phyloP scores from a whole-genome alignment of 2,113 vertebrate species.

The Melanotaenia duboulayi region DNA sequence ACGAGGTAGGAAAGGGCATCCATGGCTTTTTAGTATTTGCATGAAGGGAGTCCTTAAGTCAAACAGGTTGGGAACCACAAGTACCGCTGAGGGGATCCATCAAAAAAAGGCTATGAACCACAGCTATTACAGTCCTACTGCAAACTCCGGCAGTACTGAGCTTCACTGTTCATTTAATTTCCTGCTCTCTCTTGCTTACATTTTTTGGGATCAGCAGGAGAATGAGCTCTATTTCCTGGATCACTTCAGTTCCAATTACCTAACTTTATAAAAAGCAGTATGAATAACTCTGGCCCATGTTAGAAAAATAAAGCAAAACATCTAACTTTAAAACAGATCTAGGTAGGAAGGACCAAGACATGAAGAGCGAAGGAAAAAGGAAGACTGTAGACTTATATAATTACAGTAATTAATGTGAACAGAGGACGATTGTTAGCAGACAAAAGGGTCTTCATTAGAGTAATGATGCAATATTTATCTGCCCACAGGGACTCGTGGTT shows the following conservation, averaged over 20 bases:
- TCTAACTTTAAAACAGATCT: slow-evolving; percentile 10
- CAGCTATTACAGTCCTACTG: neutral
- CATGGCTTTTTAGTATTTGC: too few species aligned
- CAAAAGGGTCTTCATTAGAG: neutral
- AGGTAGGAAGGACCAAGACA: neutral
- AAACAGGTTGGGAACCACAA: too few species aligned
- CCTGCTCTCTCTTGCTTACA: slow-evolving; percentile 43
- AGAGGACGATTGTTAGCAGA: slow-evolving; percentile 14
- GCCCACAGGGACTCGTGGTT: neutral
- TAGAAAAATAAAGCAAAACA: slow-evolving; percentile 13
- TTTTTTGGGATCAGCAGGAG: slow-evolving; percentile 18
- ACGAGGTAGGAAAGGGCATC: too few species aligned
- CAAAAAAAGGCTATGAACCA: neutral
- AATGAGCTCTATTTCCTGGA: slow-evolving; percentile 45
- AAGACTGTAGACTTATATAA: slow-evolving; percentile 19
- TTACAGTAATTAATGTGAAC: slow-evolving; percentile 18
- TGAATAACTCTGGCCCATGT: neutral
- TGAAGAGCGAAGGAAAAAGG: neutral
- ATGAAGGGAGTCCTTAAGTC: too few species aligned
- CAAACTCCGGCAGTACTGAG: slow-evolving; percentile 3
- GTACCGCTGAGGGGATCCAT: too few species aligned
- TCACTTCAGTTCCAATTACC: slow-evolving; percentile 39
- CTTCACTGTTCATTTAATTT: slow-evolving; percentile 43
- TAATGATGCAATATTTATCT: slow-evolving; percentile 14
- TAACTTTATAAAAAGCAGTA: slow-evolving; percentile 4